Base-by-base conservation (phyloP, 2,797 vertebrate species). In the Sternotherus odoratus region DNA sequence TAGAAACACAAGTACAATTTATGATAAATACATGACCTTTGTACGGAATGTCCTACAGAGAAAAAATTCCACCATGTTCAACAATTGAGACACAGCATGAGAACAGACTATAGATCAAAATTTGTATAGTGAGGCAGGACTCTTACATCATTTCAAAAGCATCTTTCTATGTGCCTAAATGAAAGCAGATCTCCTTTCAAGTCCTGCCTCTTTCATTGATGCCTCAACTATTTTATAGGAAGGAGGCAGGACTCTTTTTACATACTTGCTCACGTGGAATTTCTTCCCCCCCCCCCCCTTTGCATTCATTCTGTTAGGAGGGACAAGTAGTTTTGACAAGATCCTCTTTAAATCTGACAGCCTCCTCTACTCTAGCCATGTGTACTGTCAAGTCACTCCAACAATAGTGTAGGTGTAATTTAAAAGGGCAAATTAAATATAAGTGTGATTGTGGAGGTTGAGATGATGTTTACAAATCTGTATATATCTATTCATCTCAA, bases 401-500 rank as follows among this genome's bases (percentile, higher is more conserved):
- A 49, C 51, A 75, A 11, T 50, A 48, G 8, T 11, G 5, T 2
- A 83, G 39, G 1, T 85, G 1, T 12, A 63, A 60, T 17, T 30
- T 4, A 46, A 30, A 83, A 91, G 23, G 8, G 15, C 23, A 69
- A 81, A 33, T 56, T 56, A 86, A 74, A 91, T 89, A 46, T 30
- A 80, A 87, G 36, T 1, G 1, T 12, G 49, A 75, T 12, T 24
- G 2, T 84, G 39, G 77, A 82, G 13, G 3, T 8, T 72, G 33
- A 24, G 5, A 21, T 86, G 36, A 72, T 12, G 8, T 36, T 19
- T 24, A 81, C 49, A 88, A 74, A 77, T 4, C 24, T 24, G 23
- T 6, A 8, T 0, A 0, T 1, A 63, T 0, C 0, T 1, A 57
- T 13, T 8, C 19, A 12, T 2, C 43, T 77, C 28, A 85, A 49